Percentiles rank a stretch among this genome's conserved stretches.
phyloP scores from a whole-genome alignment of 2,888 invertebrate species.

The Cephus spinipes region DNA sequence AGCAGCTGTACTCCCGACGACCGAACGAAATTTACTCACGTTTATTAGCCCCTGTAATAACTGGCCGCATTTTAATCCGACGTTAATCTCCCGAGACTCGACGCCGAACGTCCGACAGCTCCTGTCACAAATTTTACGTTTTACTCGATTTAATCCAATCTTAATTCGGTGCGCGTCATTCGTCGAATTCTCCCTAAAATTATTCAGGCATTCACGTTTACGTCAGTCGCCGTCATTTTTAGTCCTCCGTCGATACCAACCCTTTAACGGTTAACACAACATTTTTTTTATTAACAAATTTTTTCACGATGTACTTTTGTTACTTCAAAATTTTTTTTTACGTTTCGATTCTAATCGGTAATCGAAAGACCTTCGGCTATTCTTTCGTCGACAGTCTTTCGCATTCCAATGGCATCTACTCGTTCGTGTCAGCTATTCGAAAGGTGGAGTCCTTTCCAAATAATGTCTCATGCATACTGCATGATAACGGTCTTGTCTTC shows the following conservation, averaged over 20 bases:
- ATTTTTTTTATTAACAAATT: too few relatives aligned
- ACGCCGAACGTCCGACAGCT: conserved; percentile 26
- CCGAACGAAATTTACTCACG: conserved; percentile 52
- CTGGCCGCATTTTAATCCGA: conserved; percentile 59
- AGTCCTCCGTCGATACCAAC: not conserved
- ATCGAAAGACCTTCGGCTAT: not conserved
- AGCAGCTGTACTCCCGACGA: not conserved
- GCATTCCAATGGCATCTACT: not conserved
- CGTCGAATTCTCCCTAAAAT: not conserved
- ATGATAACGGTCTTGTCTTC: not conserved
- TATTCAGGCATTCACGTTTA: not conserved
- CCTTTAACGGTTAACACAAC: not conserved
- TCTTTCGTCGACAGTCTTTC: not conserved
- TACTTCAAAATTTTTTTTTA: not conserved
- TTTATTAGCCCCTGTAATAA: conserved; percentile 60
- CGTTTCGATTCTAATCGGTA: not conserved
- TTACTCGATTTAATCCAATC: conserved; percentile 44
- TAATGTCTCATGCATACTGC: not conserved
- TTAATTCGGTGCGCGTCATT: conserved; percentile 28
- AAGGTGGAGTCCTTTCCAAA: not conserved
- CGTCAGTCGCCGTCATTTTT: not conserved
- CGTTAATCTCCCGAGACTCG: conserved; percentile 53
- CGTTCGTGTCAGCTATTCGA: not conserved
- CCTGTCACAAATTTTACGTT: conserved; percentile 38
- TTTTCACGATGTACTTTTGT: too few relatives aligned